These are phyloP conservation scores for Gallinago undulata DNA, from an alignment of 2,113 vertebrate genomes.

Conservation along the genomic window DNA sequence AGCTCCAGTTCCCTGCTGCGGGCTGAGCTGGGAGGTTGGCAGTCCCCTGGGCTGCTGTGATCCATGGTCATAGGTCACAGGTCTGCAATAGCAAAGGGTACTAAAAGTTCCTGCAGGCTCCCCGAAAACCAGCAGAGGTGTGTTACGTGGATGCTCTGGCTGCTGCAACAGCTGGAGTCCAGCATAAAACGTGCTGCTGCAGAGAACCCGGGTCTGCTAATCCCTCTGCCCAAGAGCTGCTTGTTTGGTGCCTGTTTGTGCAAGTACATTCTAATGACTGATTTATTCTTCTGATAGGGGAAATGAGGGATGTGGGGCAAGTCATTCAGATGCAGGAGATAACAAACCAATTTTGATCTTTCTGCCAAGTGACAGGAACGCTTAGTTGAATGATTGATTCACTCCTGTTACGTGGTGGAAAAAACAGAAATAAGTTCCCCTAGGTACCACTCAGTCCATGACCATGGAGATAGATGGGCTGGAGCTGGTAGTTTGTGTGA, in stretches of 20 bases:
- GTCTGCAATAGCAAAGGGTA: background rate
- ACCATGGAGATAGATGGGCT: background rate
- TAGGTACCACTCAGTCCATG: background rate
- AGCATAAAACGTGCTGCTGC: background rate
- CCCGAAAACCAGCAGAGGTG: background rate
- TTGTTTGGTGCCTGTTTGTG: background rate
- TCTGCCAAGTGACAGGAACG: background rate
- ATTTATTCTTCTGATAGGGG: background rate
- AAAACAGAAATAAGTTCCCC: background rate
- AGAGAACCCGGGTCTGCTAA: background rate
- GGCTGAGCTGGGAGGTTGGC: background rate
- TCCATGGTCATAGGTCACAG: background rate
- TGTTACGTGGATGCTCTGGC: background rate
- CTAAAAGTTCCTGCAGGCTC: background rate
- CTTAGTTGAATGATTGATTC: background rate
- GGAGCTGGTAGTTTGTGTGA: background rate
- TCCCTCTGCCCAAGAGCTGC: background rate
- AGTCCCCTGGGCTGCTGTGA: fast-evolving
- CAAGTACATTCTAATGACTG: background rate
- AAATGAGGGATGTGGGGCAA: background rate
- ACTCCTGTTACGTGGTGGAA: background rate
- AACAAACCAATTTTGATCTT: background rate
- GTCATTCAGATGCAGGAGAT: background rate
- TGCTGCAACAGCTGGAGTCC: background rate
- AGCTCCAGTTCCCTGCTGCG: background rate